These are phyloP conservation scores for western clawed frog (Xenopus tropicalis) DNA, from an alignment of 2,113 vertebrate genomes.

Conservation along the genomic window UCB_Xtro_10.0 CM004447.2:99876001-99876500, in stretches of 20 bases:
- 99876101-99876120: too few species aligned
- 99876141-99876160: too few species aligned
- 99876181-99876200: neutral
- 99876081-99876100: too few species aligned
- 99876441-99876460: neutral
- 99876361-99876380: neutral
- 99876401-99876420: neutral
- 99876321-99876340: neutral
- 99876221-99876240: neutral
- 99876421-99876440: too few species aligned
- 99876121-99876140: too few species aligned
- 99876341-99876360: neutral
- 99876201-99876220: neutral
- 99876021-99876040: neutral
- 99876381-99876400: neutral
- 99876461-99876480: too few species aligned
- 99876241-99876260: too few species aligned
- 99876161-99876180: too few species aligned
- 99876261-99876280: neutral
- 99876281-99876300: neutral
- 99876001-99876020: constrained; percentile 43
- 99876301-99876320: neutral
- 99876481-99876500: too few species aligned
- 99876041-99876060: neutral
- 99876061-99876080: too few species aligned